A percentile compares a stretch with the other conserved stretches of the same genome.
Evolutionary conservation across 2,888 invertebrate genomes (phyloP).

Genomic region (Empis stercorea): DNA sequence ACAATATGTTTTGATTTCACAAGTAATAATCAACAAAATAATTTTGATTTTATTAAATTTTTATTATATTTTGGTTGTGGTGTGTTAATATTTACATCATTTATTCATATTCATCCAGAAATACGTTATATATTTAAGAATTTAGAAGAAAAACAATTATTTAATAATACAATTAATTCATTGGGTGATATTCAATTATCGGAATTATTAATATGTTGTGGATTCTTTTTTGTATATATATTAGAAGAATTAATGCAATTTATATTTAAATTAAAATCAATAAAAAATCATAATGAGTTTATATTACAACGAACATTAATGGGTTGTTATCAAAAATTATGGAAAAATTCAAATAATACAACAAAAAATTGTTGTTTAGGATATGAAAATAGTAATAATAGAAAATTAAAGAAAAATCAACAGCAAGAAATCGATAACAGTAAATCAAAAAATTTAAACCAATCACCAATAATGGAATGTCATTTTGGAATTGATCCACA

Average conservation of each 20-base stretch:
- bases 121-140: conserved; percentile 30
- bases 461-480: neutral
- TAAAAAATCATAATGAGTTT: neutral
- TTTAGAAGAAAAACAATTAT: neutral
- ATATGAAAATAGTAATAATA: too few relatives aligned
- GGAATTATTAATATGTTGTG: conserved; percentile 57
- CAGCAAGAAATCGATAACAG: neutral
- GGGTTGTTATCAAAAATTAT: conserved; percentile 1
- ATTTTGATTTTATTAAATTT: conserved; percentile 29
- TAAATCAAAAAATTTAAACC: too few relatives aligned
- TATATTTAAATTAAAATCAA: neutral
- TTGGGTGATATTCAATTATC: conserved; percentile 45
- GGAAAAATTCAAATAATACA: too few relatives aligned
- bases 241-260: conserved; percentile 64
- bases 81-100: conserved; percentile 67
- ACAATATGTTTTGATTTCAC: neutral
- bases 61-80: conserved; percentile 75
- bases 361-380: too few relatives aligned
- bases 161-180: neutral
- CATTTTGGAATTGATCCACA: neutral
- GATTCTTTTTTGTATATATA: conserved; percentile 64
- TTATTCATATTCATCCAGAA: conserved; percentile 69
- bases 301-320: conserved; percentile 12
- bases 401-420: neutral
- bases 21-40: neutral